Base-by-base conservation (phyloP, 2,888 invertebrate species). In the Diarsia mendica region DNA sequence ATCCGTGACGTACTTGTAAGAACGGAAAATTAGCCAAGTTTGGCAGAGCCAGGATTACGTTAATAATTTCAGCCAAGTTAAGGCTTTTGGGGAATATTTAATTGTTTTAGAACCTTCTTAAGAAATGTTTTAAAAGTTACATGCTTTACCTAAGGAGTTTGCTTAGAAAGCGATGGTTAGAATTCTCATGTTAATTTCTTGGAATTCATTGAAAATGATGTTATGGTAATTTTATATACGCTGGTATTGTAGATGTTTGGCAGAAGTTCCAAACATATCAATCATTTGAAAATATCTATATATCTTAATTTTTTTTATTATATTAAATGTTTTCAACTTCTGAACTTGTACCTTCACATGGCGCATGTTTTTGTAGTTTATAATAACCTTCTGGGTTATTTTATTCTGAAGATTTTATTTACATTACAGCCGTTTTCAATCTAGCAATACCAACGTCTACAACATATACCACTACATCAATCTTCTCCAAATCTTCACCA, bases 61-160 rank as follows among this genome's bases (percentile, higher is more conserved):
- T 88, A 85, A 88, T 87, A 88, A 86, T 87, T 87, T 88, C 80
- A 61, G 39, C 70, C 75, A 75, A 88, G 81, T 86, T 88, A 82
- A 82, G 77, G 79, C 78, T 80, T 70, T 88, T 85, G 68, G 80
- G 76, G 79, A 87, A 87, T 86, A 85, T 87, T 87, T 86, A 82
- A 87, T 85, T 88, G 83, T 86, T 87, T 81, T 75, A 74, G 67
- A 80, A 85, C 82, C 84, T 86, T 88, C 87, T 86, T 84, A 79
- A 77, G 79, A 74, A 84, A 87, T 83, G 69, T 81, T 82, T 84
- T 80, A 51, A 39, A 79, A 84, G 77, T 76, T 65, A 75, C 72
- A 83, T 82, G 69, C 72, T 75, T 78, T 81, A 68, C 65, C 73
- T 68, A 71, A 66, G 23, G 58, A 69, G 65, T 79, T 80, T 85